Evolutionary conservation across 2,113 vertebrate species (phyloP), one percentile per base, ranked within the genome.

Genomic region (Zosterops hypoxanthus): DNA sequence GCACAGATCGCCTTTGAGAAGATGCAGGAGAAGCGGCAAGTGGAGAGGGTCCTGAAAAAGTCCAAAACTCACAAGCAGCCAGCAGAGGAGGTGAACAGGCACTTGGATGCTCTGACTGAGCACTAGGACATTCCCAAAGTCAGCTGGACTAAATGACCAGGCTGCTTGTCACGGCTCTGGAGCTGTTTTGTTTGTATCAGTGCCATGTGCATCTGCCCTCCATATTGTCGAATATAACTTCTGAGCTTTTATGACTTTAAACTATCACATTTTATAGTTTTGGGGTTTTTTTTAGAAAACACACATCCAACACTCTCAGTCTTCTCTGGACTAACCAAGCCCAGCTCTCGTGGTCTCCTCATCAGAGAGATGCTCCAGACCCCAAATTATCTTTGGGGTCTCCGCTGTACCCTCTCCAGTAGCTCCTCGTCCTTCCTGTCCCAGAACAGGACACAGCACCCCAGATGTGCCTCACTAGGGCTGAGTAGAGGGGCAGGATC

Each of bases 71-170:
- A 99, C 88, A 99, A 99, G 88, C 98, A 98, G 92, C 97, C 98
- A 90, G 99, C 99, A 12, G 99, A 99, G 98, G 99, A 99, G 92
- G 99, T 99, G 88, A 99, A 98, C 97, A 97, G 99, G 26, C 99
- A 99, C 96, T 94, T 99, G 98, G 99, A 99, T 50, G 98, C 98
- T 7, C 97, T 99, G 86, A 99, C 98, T 0, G 99, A 99, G 94
- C 99, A 99, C 97, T 99, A 99, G 0, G 98, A 99, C 93, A 99
- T 99, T 91, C 99, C 99, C 18, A 99, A 99, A 98, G 99, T 99
- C 98, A 99, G 99, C 98, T 99, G 99, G 99, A 99, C 99, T 1
- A 99, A 99, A 95, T 99, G 98, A 98, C 20, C 0, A 1, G 29
- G 2, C 57, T 20, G 46, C 36, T 60, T 14, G 6, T 23, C 33